These are phyloP conservation scores for Caenorhabditis latens DNA, from an alignment of 1,140 invertebrate species.

Conservation along the genomic window DNA sequence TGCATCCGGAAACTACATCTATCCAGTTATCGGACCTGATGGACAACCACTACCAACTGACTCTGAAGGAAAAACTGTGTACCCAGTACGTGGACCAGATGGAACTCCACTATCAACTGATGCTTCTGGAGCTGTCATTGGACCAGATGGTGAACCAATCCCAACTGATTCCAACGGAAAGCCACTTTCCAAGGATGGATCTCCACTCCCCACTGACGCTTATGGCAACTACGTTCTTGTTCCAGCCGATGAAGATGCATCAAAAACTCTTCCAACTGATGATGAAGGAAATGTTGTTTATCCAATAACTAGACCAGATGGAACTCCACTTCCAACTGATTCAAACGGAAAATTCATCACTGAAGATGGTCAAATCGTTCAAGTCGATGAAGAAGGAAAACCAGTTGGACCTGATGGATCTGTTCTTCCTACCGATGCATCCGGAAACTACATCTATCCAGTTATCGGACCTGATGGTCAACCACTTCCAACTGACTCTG, in stretches of 20 bases:
- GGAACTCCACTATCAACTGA: slow-evolving; percentile 57
- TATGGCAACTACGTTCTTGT: slow-evolving; percentile 37
- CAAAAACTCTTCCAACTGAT: slow-evolving; percentile 61
- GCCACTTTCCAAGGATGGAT: slow-evolving; percentile 46
- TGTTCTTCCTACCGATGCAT: slow-evolving; percentile 65
- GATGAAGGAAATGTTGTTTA: slow-evolving; percentile 5
- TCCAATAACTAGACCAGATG: neutral
- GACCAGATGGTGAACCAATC: slow-evolving; percentile 62
- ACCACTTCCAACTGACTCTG: slow-evolving; percentile 27
- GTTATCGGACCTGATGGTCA: slow-evolving; percentile 48
- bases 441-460: slow-evolving; percentile 53
- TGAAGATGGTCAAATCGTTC: neutral
- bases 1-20: slow-evolving; percentile 23
- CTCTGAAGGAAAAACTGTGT: slow-evolving; percentile 55
- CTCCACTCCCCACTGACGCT: slow-evolving; percentile 42
- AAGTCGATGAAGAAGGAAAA: slow-evolving; percentile 62
- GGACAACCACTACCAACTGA: slow-evolving; percentile 56
- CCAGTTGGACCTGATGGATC: slow-evolving; percentile 60
- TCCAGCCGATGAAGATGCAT: neutral
- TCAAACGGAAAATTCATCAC: slow-evolving; percentile 47
- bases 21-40: slow-evolving; percentile 64
- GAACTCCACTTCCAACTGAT: slow-evolving; percentile 54
- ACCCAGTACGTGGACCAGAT: slow-evolving; percentile 59
- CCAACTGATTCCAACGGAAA: slow-evolving; percentile 60
- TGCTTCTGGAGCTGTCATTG: neutral